These are phyloP conservation scores for Buphagus erythrorhynchus DNA, from an alignment of 2,797 vertebrate species.

Conservation along the genomic window DNA sequence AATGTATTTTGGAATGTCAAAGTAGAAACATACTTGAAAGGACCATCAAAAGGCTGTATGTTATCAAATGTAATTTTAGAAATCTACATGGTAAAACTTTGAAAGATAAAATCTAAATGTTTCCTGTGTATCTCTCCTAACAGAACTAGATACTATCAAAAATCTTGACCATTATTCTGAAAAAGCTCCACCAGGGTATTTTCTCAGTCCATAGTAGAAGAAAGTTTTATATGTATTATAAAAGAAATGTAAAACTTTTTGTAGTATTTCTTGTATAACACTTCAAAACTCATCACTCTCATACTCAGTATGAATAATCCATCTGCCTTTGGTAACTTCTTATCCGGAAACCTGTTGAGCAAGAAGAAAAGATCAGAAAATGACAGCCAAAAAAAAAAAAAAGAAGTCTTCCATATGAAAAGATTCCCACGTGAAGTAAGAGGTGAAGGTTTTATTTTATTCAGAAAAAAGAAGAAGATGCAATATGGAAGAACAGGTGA, in stretches of 20 bases:
- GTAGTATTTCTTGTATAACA: neutral
- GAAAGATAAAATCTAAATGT: neutral
- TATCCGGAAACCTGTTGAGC: neutral
- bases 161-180: neutral
- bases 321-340: neutral
- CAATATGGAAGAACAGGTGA: neutral
- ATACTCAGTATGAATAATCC: neutral
- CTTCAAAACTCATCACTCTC: neutral
- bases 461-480: neutral
- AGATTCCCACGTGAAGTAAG: neutral
- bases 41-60: neutral
- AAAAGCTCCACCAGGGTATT: neutral
- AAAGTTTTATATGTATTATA: neutral
- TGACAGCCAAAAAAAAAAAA: neutral
- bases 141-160: neutral
- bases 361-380: neutral
- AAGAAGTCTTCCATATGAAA: neutral
- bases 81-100: neutral
- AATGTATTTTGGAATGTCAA: neutral
- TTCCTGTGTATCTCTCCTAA: neutral
- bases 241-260: neutral
- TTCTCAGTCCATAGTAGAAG: neutral
- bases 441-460: neutral
- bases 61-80: neutral
- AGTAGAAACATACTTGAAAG: neutral